These are phyloP conservation scores for Camponotus fellah DNA, from an alignment of 2,888 invertebrate genomes.

Conservation along the genomic window DNA sequence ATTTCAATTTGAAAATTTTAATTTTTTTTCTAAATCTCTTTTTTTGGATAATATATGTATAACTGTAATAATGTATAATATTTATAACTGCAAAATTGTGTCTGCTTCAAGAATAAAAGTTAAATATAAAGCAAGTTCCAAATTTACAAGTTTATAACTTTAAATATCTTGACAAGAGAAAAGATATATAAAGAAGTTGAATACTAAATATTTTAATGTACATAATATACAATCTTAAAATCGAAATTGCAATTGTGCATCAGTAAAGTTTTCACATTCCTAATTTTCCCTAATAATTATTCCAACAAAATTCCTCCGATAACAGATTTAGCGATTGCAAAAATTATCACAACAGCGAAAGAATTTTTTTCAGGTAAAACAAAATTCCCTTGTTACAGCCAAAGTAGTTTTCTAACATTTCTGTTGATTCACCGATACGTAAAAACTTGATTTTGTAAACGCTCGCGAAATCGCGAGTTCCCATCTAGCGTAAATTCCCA, in stretches of 20 bases:
- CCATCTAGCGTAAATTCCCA: constrained; percentile 19
- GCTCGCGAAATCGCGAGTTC: constrained; percentile 19
- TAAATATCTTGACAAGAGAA: no score
- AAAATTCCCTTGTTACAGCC: not conserved
- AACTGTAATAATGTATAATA: no score
- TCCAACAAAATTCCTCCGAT: not conserved
- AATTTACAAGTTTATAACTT: no score
- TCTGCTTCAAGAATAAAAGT: no score
- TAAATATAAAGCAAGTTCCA: no score
- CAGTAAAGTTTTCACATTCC: not conserved
- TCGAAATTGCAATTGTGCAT: not conserved
- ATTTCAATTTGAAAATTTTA: not conserved
- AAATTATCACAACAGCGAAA: constrained; percentile 10
- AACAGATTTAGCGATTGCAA: not conserved
- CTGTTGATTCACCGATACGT: constrained; percentile 20
- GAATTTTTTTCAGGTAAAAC: constrained; percentile 17
- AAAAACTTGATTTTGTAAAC: constrained; percentile 39
- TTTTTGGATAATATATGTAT: not conserved
- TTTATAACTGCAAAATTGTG: no score
- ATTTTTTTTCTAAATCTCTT: constrained; percentile 12
- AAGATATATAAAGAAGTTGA: no score
- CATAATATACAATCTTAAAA: not conserved
- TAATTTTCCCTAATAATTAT: not conserved
- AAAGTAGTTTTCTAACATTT: constrained; percentile 25
- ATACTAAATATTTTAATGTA: no score